Evolutionary conservation across 2,113 vertebrate genomes (phyloP).

Genomic region (Scomber scombrus): DNA sequence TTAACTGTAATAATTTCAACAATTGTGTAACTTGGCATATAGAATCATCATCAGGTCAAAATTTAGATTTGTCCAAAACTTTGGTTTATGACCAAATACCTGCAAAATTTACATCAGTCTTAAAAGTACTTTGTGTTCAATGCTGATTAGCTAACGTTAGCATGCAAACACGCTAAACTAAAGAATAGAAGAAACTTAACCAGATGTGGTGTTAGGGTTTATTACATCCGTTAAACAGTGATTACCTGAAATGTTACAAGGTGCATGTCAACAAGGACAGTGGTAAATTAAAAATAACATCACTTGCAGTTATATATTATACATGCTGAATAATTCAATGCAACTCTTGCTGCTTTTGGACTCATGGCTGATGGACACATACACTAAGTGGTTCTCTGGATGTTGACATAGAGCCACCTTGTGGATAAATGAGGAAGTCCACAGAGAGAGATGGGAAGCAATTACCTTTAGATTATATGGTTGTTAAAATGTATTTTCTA

Average conservation of each 20-base stretch:
- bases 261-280: slow-evolving; percentile 47
- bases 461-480: neutral
- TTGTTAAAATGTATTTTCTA: neutral
- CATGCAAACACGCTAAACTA: too few species aligned
- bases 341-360: slow-evolving; percentile 25
- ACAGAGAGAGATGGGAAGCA: neutral
- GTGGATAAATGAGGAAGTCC: slow-evolving; percentile 61
- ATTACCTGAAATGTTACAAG: slow-evolving; percentile 50
- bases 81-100: too few species aligned
- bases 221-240: slow-evolving; percentile 67
- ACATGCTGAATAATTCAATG: slow-evolving; percentile 65
- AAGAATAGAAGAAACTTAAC: neutral
- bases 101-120: too few species aligned
- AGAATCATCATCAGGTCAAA: too few species aligned
- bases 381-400: slow-evolving; percentile 6
- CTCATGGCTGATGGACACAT: neutral
- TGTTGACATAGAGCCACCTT: slow-evolving; percentile 63
- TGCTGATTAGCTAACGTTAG: too few species aligned
- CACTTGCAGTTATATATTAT: slow-evolving; percentile 35
- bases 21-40: too few species aligned
- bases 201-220: slow-evolving; percentile 56
- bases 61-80: too few species aligned
- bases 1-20: too few species aligned
- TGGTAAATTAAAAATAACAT: slow-evolving; percentile 29
- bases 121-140: too few species aligned